phyloP scores from a whole-genome alignment of 30 jellyfish, hydroid and myxozoan species.

The Aurelia sp. region DNA sequence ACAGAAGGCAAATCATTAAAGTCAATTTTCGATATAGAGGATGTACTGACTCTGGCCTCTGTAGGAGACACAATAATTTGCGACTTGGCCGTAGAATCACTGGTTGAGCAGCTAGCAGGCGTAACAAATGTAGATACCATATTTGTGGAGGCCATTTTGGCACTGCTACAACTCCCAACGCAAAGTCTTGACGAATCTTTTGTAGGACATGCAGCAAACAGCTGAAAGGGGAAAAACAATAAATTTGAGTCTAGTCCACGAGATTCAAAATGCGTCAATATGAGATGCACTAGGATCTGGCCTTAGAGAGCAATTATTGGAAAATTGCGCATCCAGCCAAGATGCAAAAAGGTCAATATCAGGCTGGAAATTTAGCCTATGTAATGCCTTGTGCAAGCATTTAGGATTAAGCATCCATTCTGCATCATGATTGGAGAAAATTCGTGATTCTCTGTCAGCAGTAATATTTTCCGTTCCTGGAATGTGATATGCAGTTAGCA shows the following conservation, averaged over 20 bases:
- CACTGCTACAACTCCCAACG: too few species aligned
- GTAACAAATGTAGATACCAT: too few species aligned
- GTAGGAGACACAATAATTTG: too few species aligned
- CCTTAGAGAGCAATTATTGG: constrained; percentile 9
- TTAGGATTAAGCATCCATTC: constrained; percentile 44
- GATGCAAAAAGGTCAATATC: constrained; percentile 14
- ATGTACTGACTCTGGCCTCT: too few species aligned
- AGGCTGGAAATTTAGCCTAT: neutral
- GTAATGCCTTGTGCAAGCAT: neutral
- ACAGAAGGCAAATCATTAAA: too few species aligned
- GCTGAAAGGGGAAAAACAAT: neutral
- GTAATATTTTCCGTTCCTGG: constrained; percentile 43
- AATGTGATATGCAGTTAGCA: constrained; percentile 56
- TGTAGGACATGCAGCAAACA: too few species aligned
- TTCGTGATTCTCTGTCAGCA: constrained; percentile 49
- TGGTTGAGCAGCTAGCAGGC: too few species aligned
- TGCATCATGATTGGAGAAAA: constrained; percentile 8
- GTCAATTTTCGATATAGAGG: too few species aligned
- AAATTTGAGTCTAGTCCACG: constrained; percentile 30
- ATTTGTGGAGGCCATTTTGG: too few species aligned
- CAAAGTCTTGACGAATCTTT: too few species aligned
- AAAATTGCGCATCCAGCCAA: constrained; percentile 1
- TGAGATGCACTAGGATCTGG: constrained; percentile 7
- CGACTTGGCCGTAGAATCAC: too few species aligned
- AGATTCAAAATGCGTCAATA: constrained; percentile 4